phyloP scores from a whole-genome alignment of 2,113 vertebrate genomes.

The Trogon melanurus region DNA sequence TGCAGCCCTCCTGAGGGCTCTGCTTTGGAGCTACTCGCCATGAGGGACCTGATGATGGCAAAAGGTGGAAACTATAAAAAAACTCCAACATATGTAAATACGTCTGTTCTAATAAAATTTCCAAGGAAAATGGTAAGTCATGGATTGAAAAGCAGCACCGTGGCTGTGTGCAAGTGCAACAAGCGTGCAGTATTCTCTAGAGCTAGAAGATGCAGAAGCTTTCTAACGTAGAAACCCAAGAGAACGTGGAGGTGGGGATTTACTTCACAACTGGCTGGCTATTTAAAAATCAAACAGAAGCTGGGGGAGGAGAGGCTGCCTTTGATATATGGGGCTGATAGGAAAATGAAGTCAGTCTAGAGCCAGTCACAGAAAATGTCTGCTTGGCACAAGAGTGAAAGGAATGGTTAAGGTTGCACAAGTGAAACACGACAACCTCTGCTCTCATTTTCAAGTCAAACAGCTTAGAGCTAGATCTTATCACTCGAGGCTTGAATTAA shows the following conservation, averaged over 20 bases:
- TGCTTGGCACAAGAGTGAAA: neutral
- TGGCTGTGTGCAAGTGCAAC: neutral
- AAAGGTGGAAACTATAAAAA: neutral
- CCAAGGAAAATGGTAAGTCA: neutral
- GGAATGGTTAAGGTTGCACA: neutral
- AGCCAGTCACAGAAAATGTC: neutral
- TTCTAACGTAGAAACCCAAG: neutral
- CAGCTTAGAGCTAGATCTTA: conserved; percentile 32
- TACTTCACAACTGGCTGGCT: neutral
- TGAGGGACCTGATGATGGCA: neutral
- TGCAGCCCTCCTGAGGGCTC: neutral
- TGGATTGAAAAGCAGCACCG: neutral
- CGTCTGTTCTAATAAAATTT: neutral
- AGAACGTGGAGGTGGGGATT: neutral
- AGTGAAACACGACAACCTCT: conserved; percentile 10
- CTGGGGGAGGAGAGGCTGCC: neutral
- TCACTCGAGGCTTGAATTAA: conserved; percentile 38
- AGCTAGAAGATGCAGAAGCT: neutral
- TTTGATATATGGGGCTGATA: neutral
- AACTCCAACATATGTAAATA: neutral
- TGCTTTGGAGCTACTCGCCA: neutral
- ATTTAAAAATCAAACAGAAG: conserved; percentile 6
- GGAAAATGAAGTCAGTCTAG: neutral
- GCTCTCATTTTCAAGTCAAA: conserved; percentile 37
- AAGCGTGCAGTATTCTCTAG: neutral